Evolutionary conservation across 2,888 invertebrate species (phyloP).

Genomic region (Melanargia galathea): DNA sequence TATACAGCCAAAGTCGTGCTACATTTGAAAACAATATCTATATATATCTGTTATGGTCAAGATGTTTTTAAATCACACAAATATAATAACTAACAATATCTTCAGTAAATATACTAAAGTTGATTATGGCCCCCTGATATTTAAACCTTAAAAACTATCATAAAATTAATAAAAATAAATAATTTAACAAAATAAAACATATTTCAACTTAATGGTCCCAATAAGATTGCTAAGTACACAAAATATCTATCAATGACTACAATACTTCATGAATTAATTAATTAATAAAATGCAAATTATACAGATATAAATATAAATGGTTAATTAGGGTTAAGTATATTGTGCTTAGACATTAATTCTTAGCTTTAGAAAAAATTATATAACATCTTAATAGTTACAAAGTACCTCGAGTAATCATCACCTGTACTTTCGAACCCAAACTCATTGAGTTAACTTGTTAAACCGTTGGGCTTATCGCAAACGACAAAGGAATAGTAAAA

Average conservation of each 20-base stretch:
- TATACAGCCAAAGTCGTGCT: not conserved
- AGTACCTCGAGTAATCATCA: not conserved
- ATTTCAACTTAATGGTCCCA: constrained; percentile 21
- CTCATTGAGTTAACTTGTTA: not conserved
- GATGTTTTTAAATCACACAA: not conserved
- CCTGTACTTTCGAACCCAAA: not conserved
- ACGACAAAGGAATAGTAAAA: not conserved
- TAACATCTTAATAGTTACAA: not conserved
- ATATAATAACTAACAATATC: not conserved
- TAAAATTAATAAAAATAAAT: constrained; percentile 22
- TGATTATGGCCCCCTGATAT: constrained; percentile 21
- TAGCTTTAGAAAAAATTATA: not conserved
- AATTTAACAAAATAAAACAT: constrained; percentile 19
- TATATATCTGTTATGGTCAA: constrained; percentile 3
- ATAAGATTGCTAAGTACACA: constrained; percentile 13
- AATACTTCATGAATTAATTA: constrained; percentile 1
- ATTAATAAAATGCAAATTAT: not conserved
- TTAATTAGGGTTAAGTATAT: not conserved
- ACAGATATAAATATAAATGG: not conserved
- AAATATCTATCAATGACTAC: constrained; percentile 10
- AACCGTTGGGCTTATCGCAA: not conserved
- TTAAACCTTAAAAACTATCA: constrained; percentile 21
- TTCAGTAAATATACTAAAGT: constrained; percentile 21
- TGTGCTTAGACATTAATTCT: not conserved
- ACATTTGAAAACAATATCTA: not conserved